Conservation (phyloP, 2,113 vertebrate genomes). For the Labeo rohita region DNA sequence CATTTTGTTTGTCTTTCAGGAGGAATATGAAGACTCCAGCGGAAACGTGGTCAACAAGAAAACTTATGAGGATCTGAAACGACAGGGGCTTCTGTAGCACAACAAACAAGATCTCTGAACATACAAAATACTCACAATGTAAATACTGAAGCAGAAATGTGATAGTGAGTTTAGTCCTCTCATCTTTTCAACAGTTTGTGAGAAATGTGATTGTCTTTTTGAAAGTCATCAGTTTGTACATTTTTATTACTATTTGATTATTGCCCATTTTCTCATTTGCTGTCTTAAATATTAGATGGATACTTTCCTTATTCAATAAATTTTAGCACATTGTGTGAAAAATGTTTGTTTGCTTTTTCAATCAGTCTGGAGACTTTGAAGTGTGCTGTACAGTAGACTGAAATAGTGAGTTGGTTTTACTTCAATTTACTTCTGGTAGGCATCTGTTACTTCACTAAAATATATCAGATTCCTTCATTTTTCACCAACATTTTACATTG, state of each 20-base stretch:
- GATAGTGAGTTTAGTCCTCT: background rate
- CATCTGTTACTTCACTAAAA: background rate
- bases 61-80: constrained; percentile 96
- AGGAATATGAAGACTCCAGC: constrained; percentile 97
- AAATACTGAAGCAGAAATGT: background rate
- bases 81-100: constrained; percentile 90
- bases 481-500: background rate
- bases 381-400: background rate
- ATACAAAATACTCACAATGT: background rate
- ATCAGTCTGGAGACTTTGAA: background rate
- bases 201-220: constrained; percentile 36
- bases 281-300: constrained; percentile 42
- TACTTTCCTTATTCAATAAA: constrained; percentile 68
- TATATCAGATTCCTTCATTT: background rate
- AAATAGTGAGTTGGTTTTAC: background rate
- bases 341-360: background rate
- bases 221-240: constrained; percentile 53
- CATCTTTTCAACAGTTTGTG: constrained; percentile 22
- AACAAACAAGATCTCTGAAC: background rate
- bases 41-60: constrained; percentile 99
- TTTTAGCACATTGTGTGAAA: constrained; percentile 50
- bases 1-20: constrained; percentile 70
- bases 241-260: constrained; percentile 53
- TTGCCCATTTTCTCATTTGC: constrained; percentile 40
- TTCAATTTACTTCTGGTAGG: no score